These are phyloP conservation scores for Phrynocephalus guinanensis DNA, from an alignment of 2,797 vertebrate genomes.

Conservation along the genomic window DNA sequence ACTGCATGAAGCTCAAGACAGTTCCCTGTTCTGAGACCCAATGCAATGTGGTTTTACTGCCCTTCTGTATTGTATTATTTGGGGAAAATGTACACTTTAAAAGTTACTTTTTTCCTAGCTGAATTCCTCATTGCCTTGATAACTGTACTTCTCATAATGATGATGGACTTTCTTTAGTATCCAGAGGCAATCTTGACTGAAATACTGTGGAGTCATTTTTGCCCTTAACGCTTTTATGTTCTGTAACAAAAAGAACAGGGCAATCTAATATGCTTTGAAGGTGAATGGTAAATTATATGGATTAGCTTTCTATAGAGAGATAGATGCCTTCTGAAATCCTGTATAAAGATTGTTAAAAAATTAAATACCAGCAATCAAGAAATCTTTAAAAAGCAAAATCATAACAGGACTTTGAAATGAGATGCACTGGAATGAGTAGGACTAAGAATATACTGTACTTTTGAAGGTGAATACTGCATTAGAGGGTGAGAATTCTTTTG, in stretches of 20 bases:
- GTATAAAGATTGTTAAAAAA: slow-evolving; percentile 49
- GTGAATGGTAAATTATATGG: slow-evolving; percentile 50
- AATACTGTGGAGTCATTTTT: slow-evolving; percentile 63
- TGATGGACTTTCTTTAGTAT: slow-evolving; percentile 62
- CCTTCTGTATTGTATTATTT: slow-evolving; percentile 47
- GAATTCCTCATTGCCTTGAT: slow-evolving; percentile 55
- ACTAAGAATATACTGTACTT: slow-evolving; percentile 7
- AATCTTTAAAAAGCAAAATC: slow-evolving; percentile 49
- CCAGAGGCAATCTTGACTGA: slow-evolving; percentile 53
- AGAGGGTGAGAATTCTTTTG: background rate
- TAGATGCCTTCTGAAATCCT: slow-evolving; percentile 59
- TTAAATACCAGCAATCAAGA: slow-evolving; percentile 52
- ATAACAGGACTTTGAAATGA: slow-evolving; percentile 50
- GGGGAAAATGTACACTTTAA: slow-evolving; percentile 39
- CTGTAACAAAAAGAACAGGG: slow-evolving; percentile 50
- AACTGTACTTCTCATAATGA: slow-evolving; percentile 54
- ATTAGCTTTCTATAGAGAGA: slow-evolving; percentile 60
- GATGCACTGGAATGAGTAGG: slow-evolving; percentile 38
- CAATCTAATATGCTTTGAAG: slow-evolving; percentile 60
- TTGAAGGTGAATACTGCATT: slow-evolving; percentile 11
- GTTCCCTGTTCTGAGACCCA: slow-evolving; percentile 64
- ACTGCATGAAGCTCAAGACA: slow-evolving; percentile 67
- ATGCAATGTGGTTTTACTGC: slow-evolving; percentile 38
- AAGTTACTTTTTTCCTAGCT: slow-evolving; percentile 42
- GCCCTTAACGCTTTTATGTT: slow-evolving; percentile 57